Conservation (phyloP, 2,797 vertebrate species). For the Chloroceryle amazona region DNA sequence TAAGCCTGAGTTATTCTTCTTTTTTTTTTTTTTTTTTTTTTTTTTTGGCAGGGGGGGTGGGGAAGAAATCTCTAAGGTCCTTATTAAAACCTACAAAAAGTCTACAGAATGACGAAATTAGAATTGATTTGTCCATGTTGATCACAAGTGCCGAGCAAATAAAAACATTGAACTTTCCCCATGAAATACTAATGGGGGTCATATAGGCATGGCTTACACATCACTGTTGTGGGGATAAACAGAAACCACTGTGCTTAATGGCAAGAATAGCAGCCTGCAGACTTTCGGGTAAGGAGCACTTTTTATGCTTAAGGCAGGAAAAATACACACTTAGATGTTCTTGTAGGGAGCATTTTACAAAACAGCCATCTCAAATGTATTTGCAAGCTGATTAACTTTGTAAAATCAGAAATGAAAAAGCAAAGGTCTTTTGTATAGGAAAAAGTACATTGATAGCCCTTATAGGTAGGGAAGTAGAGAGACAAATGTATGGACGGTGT, state of each 20-base stretch:
- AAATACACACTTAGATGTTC: not conserved
- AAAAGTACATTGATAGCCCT: not conserved
- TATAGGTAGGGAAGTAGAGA: not conserved
- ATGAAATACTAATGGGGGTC: constrained; percentile 13
- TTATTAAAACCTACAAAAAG: constrained; percentile 77
- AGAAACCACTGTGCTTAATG: not conserved
- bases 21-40: not conserved
- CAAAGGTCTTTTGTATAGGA: not conserved
- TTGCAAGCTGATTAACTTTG: not conserved
- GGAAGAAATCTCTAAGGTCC: constrained; percentile 76
- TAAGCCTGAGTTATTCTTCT: constrained; percentile 58
- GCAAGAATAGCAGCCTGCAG: not conserved
- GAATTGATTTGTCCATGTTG: constrained; percentile 25
- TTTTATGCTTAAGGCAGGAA: not conserved
- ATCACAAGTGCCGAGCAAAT: constrained; percentile 42
- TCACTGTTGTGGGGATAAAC: not conserved
- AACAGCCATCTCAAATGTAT: not conserved
- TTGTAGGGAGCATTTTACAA: not conserved
- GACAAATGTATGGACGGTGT: not conserved
- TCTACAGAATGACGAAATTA: constrained; percentile 48
- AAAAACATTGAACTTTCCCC: not conserved
- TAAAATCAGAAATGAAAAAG: not conserved
- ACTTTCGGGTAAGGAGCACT: not conserved
- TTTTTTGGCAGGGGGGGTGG: not conserved
- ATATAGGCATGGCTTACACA: not conserved